A percentile compares a stretch with the other conserved stretches of the same genome.
phyloP scores from a whole-genome alignment of 2,113 vertebrate genomes.

The Hypomesus transpacificus region DNA sequence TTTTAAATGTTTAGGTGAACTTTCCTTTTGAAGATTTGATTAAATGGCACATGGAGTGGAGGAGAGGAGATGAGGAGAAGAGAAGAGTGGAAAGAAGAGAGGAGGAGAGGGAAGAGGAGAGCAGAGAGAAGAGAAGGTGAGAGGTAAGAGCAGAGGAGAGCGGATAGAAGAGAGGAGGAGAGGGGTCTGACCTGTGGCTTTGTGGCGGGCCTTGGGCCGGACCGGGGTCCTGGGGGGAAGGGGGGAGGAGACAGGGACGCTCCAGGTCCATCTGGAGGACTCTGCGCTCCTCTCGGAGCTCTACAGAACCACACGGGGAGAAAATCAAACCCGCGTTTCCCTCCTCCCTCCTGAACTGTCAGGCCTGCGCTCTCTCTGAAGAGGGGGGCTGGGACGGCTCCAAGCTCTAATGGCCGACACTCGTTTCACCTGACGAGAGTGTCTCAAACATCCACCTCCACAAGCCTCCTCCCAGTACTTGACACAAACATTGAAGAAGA shows the following conservation, averaged over 20 bases:
- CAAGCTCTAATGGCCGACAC: no score
- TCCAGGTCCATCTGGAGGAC: slow-evolving; percentile 66
- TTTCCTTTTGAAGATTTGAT: no score
- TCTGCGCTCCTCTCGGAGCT: slow-evolving; percentile 67
- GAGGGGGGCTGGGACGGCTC: no score
- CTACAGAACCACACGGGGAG: slow-evolving; percentile 43
- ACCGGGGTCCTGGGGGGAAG: not conserved
- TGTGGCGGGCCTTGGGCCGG: no score
- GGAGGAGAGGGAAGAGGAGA: not conserved
- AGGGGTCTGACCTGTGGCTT: slow-evolving; percentile 33
- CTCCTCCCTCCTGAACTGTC: no score
- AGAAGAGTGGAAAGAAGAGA: not conserved
- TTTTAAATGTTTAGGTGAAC: no score
- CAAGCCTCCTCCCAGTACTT: no score
- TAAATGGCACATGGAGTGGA: not conserved
- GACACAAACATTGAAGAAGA: not conserved
- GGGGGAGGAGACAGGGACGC: not conserved
- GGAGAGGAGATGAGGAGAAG: not conserved
- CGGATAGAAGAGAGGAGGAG: not conserved
- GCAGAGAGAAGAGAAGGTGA: not conserved
- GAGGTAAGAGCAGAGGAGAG: not conserved
- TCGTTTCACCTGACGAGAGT: no score
- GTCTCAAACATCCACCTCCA: no score
- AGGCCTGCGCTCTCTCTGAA: no score
- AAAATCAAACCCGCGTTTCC: not conserved